A percentile compares a stretch with the other conserved stretches of the same genome.
Evolutionary conservation across 2,797 vertebrate species (phyloP).

Genomic region (Poecilia velifera): DNA sequence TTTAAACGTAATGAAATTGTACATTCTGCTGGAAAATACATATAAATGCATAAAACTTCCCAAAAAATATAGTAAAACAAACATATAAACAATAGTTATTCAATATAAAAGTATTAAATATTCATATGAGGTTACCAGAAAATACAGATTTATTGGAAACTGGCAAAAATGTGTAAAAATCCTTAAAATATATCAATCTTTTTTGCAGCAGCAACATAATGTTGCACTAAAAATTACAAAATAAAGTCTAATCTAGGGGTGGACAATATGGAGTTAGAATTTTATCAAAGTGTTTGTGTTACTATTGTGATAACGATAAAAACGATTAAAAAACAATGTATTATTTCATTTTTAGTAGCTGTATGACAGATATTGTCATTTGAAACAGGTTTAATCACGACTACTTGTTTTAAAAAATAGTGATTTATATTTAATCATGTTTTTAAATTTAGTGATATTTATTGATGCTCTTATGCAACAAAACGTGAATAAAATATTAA

Average conservation of each 20-base stretch:
- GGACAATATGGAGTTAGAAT: too few relatives aligned
- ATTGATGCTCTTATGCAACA: too few relatives aligned
- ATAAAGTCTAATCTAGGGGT: background rate
- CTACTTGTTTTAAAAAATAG: too few relatives aligned
- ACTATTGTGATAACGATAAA: too few relatives aligned
- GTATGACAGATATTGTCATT: too few relatives aligned
- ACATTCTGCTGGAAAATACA: background rate
- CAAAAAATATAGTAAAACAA: background rate
- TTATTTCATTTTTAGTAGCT: too few relatives aligned
- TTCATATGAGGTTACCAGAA: background rate
- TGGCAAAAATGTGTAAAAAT: background rate
- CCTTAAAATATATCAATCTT: background rate
- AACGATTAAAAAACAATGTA: too few relatives aligned
- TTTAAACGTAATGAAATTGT: background rate
- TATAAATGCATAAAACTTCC: background rate
- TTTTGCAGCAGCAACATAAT: background rate
- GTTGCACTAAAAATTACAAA: background rate
- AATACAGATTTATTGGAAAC: background rate
- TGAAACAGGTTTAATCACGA: too few relatives aligned
- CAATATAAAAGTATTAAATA: background rate
- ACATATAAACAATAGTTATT: background rate
- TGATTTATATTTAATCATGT: too few relatives aligned
- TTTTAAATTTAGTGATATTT: too few relatives aligned
- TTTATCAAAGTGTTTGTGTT: too few relatives aligned
- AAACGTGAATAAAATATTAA: too few relatives aligned